Base-by-base conservation (phyloP, 2,113 vertebrate species). In the Apodemus sylvaticus region DNA sequence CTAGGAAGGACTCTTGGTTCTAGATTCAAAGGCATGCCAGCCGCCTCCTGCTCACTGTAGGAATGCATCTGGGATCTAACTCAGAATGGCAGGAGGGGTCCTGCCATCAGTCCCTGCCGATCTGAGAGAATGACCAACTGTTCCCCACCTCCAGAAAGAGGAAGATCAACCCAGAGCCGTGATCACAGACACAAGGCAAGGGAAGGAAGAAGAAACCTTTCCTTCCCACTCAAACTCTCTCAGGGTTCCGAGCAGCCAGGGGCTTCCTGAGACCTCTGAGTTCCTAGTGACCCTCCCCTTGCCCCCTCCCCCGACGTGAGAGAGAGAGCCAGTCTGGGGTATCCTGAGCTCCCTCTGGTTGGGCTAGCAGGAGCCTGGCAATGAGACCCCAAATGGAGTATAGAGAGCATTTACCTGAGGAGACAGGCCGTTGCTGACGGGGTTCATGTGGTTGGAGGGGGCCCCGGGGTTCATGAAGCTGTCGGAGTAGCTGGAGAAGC, bases 401-500 rank as follows among this genome's bases (percentile, higher is more conserved):
- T 0, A 0, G 8, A 19, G 70, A 16, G 1, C 31, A 86, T 99
- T 95, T 98, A 99, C 99, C 99, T 99, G 99, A 76, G 99, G 99
- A 94, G 99, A 99, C 91, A 99, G 99, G 96, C 99, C 99, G 1
- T 99, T 99, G 98, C 99, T 99, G 86, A 99, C 99, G 0, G 99
- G 98, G 97, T 99, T 99, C 99, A 99, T 99, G 99, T 99, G 99
- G 98, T 99, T 99, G 98, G 99, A 98, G 53, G 99, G 99, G 4
- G 99, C 99, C 0, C 99, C 98, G 0, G 99, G 99, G 92, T 99
- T 99, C 99, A 99, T 99, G 98, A 99, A 99, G 70, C 99, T 99
- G 95, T 99, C 99, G 0, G 99, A 99, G 98, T 99, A 99, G 99
- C 99, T 99, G 98, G 99, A 99, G 98, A 99, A 99, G 98, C 99